Evolutionary conservation across 2,797 vertebrate species (phyloP), one percentile per base, ranked within the genome.

Genomic region (Myotis planiceps): DNA sequence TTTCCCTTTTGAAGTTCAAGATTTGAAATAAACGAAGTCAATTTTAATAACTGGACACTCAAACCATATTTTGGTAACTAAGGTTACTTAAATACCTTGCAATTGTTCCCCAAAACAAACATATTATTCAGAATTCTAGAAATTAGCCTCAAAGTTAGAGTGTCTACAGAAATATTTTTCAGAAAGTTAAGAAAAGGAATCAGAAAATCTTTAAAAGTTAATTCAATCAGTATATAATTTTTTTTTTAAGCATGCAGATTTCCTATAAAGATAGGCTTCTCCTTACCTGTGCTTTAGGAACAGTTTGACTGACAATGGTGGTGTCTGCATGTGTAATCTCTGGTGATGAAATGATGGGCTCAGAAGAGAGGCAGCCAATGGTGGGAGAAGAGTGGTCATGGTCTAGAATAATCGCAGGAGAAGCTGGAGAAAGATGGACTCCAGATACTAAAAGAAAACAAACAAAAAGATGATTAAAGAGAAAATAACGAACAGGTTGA

Each of bases 201-300:
- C 60, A 78, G 3, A 68, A 65, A 68, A 75, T 6, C 16, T 55
- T 58, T 29, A 78, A 75, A 75, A 15, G 5, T 55, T 65, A 53
- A 53, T 16, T 49, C 84, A 85, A 71, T 37, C 47, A 74, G 18
- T 15, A 37, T 7, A 18, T 6, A 58, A 39, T 27, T 34, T 37
- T 95, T 71, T 68, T 27, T 39, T 37, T 95, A 82, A 42, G 1
- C 13, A 55, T 29, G 16, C 15, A 42, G 34, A 79, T 16, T 45
- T 83, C 55, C 49, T 1, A 4, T 47, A 88, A 96, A 89, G 14
- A 75, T 2, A 79, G 2, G 34, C 3, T 53, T 37, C 13, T 6
- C 0, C 78, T 98, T 98, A 98, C 98, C 98, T 98, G 97, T 15
- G 97, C 96, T 93, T 98, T 95, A n/a, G 49, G 75, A 87, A 53